Evolutionary conservation across 2,797 vertebrate genomes (phyloP).

Genomic region (Tolypeutes matacus): DNA sequence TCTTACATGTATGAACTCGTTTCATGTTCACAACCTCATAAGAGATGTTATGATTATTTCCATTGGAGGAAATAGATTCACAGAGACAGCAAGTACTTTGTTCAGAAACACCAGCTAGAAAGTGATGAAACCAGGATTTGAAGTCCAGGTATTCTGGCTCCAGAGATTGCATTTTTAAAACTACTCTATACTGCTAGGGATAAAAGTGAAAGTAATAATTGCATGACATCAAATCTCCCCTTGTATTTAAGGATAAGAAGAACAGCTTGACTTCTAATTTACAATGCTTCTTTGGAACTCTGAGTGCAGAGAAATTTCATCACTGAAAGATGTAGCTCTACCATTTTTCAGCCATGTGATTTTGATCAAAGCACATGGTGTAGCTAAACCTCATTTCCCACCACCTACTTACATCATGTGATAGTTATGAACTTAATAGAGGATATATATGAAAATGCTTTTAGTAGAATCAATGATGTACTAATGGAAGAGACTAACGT

Average conservation of each 20-base stretch:
- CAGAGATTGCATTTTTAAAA: neutral
- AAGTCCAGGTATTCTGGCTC: neutral
- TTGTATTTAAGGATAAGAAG: neutral
- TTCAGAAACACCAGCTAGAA: neutral
- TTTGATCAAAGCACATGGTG: neutral
- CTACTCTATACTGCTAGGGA: neutral
- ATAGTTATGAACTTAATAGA: neutral
- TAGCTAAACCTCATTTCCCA: neutral
- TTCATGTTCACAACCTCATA: neutral
- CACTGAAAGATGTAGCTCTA: neutral
- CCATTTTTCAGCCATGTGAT: neutral
- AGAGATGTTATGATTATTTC: neutral
- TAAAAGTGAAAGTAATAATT: neutral
- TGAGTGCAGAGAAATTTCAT: neutral
- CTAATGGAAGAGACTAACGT: neutral
- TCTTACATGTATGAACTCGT: neutral
- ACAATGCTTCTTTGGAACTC: conserved; percentile 7
- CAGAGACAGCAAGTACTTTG: neutral
- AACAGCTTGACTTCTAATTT: neutral
- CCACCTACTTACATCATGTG: neutral
- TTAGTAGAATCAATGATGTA: neutral
- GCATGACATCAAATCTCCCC: neutral
- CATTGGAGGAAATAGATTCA: neutral
- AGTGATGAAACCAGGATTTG: neutral
- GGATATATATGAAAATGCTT: neutral